Evolutionary conservation across 2,888 invertebrate species (phyloP), one percentile per base, ranked within the genome.

Genomic region (Nemotelus pantherinus): DNA sequence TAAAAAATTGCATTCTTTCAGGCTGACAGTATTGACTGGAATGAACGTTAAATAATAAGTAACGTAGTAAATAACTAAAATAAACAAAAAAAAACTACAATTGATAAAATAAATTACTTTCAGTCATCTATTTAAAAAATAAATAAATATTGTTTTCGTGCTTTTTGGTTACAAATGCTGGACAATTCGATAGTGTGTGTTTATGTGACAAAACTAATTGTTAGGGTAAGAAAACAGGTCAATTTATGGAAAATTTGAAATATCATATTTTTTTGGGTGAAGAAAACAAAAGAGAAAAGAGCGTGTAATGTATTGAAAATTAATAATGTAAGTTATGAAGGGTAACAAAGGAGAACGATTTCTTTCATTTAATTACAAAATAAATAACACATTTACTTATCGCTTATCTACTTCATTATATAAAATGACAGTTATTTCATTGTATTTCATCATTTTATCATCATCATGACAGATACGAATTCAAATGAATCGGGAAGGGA

Each of bases 371-470:
- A 45, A 47, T 72, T 60, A 58, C 71, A 74, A 79, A 79, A 79
- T 79, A 79, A 79, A 79, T 79, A 79, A 79, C 79, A 79, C 79
- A 79, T 77, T 77, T 77, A 68, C 76, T 77, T 77, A 77, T 76
- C 68, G 71, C 60, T 74, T 74, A 74, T 74, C 74, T 74, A 74
- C 60, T 60, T 75, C 45, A 39, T 68, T 77, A 50, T 76, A 75
- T 76, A 76, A 65, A 76, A 76, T 60, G 67, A 63, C 74, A 76
- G 68, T 77, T 57, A 77, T 77, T 47, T 47, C 58, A 57, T 50
- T 3, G 58, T 25, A 25, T 44, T 68, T 68, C 67, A 74, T 74
- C 6, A 60, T 44, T 57, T 68, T 50, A 44, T 25, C 25, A 25
- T 48, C 39, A 47, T 50, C 25, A 50, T 68, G 50, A 48, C 2